Evolutionary conservation across 2,797 vertebrate species (phyloP).

Genomic region (Spatula versicolor): DNA sequence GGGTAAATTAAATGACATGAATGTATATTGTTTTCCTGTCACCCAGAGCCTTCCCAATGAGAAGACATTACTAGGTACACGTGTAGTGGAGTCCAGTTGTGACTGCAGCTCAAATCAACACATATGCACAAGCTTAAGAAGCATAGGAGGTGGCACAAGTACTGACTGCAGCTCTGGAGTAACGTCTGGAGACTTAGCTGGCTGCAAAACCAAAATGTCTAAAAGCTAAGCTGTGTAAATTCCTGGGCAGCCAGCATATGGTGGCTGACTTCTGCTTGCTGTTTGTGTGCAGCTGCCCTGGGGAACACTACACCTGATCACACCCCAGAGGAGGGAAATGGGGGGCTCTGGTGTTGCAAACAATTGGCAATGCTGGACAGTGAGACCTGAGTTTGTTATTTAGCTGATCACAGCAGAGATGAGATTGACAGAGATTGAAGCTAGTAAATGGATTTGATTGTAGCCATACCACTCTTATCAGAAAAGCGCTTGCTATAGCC

Average conservation of each 20-base stretch:
- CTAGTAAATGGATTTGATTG: background rate
- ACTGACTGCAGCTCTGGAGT: background rate
- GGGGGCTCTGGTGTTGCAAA: background rate
- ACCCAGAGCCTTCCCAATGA: background rate
- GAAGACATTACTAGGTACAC: background rate
- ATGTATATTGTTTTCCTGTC: background rate
- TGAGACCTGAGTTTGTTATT: background rate
- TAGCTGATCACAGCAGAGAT: background rate
- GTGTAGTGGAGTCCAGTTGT: background rate
- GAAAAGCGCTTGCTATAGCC: background rate
- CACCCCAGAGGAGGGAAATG: background rate
- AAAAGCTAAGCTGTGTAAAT: background rate
- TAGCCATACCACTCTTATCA: background rate
- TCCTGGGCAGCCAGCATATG: rapidly evolving
- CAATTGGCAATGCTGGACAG: background rate
- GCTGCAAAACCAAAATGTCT: background rate
- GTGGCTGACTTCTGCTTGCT: background rate
- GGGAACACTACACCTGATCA: background rate
- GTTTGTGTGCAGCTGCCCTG: background rate
- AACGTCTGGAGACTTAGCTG: background rate
- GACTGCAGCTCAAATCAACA: background rate
- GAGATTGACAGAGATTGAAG: background rate
- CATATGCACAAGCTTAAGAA: background rate
- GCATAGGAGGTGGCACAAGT: background rate
- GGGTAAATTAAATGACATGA: background rate